Evolutionary conservation across 2,888 invertebrate species (phyloP).

Genomic region (Gymnocheta viridis): DNA sequence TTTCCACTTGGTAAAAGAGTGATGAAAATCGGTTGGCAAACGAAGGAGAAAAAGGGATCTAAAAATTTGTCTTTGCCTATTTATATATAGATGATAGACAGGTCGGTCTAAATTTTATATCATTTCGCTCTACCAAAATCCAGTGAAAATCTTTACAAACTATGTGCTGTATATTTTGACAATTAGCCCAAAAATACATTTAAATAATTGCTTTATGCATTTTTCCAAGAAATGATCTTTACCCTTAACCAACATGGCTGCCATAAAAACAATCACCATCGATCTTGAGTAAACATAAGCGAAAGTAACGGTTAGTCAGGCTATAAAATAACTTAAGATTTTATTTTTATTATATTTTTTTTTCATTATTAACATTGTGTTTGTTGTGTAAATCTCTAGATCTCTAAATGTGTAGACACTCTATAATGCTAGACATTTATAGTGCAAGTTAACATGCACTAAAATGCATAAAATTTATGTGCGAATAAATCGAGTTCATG

Average conservation of each 20-base stretch:
- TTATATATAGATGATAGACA: no score
- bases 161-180: no score
- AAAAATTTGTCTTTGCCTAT: no score
- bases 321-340: conserved; percentile 14
- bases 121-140: no score
- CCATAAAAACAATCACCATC: conserved; percentile 4
- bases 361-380: conserved; percentile 18
- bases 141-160: no score
- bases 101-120: no score
- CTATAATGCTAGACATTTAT: conserved; percentile 49
- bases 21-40: no score
- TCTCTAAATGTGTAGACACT: conserved; percentile 3
- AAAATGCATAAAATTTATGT: conserved; percentile 62
- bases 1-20: no score
- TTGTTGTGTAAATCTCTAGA: conserved; percentile 2
- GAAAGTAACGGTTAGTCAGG: conserved; percentile 55
- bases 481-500: conserved; percentile 68
- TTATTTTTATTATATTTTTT: conserved; percentile 32
- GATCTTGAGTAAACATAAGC: conserved; percentile 37
- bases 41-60: no score
- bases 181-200: no score
- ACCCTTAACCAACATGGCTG: background rate
- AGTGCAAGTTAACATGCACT: conserved; percentile 57
- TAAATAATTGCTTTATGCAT: background rate
- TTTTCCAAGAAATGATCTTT: conserved; percentile 1